phyloP scores from a whole-genome alignment of 1,140 invertebrate genomes.

The Trachymyrmex septentrionalis region DNA sequence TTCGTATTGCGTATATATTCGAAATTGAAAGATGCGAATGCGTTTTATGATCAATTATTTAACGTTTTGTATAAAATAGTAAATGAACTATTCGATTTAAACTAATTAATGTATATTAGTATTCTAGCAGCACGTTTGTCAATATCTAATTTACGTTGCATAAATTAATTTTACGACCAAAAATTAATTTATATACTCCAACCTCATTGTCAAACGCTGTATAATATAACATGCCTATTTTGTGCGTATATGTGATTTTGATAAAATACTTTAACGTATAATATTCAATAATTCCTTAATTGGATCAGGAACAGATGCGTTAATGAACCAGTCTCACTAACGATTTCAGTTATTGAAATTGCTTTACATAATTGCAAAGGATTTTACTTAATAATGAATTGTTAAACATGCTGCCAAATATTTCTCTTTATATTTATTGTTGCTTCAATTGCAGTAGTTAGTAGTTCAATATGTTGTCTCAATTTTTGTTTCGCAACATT shows the following conservation, averaged over 20 bases:
- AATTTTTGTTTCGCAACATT: conserved; percentile 22
- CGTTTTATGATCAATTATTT: conserved; percentile 44
- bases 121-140: conserved; percentile 12
- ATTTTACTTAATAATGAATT: conserved; percentile 8
- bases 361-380: conserved; percentile 17
- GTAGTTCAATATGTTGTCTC: neutral
- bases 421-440: conserved; percentile 22
- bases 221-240: neutral
- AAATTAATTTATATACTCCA: conserved; percentile 25
- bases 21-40: conserved; percentile 25
- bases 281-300: conserved; percentile 58
- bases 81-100: conserved; percentile 50
- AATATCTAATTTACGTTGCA: conserved; percentile 52
- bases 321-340: conserved; percentile 36
- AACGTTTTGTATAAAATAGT: conserved; percentile 45
- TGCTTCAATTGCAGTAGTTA: conserved; percentile 8
- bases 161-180: conserved; percentile 51
- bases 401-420: conserved; percentile 4
- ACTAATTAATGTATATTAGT: conserved; percentile 44
- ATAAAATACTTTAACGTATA: conserved; percentile 16
- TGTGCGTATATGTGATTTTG: neutral
- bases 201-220: conserved; percentile 33
- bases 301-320: conserved; percentile 36
- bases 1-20: neutral
- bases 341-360: conserved; percentile 27